Evolutionary conservation across 92 coral and sea anemone species (phyloP).

Genomic region (Actinostola sp.): DNA sequence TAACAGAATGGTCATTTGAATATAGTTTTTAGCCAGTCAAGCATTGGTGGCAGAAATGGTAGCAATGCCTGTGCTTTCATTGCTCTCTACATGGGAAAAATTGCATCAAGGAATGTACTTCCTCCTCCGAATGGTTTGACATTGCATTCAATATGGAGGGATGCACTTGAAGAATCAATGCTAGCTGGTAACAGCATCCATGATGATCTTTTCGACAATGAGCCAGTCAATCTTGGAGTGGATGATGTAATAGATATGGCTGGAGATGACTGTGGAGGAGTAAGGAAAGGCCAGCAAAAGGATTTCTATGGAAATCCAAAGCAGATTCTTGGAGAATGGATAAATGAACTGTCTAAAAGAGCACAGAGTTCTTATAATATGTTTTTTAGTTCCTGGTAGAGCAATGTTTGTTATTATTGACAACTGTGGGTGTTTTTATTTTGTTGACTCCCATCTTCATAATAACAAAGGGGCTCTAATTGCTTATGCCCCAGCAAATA

Average conservation of each 20-base stretch:
- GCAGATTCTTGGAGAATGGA: conserved; percentile 6
- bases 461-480: conserved; percentile 22
- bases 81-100: conserved; percentile 2
- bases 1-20: neutral
- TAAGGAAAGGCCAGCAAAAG: conserved; percentile 9
- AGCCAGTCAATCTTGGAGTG: conserved; percentile 24
- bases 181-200: conserved; percentile 30
- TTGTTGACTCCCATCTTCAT: conserved; percentile 36
- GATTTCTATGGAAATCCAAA: conserved; percentile 27
- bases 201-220: conserved; percentile 26
- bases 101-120: neutral
- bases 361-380: neutral
- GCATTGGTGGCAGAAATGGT: conserved; percentile 12
- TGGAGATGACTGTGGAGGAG: conserved; percentile 30
- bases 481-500: conserved; percentile 8
- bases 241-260: conserved; percentile 29
- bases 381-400: conserved; percentile 22
- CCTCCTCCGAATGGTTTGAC: neutral
- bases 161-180: too few species aligned
- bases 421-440: conserved; percentile 8
- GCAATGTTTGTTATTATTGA: conserved; percentile 30
- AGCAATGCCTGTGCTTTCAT: conserved; percentile 31
- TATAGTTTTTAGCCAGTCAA: conserved; percentile 10
- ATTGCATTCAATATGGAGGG: conserved; percentile 11
- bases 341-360: neutral